Percentiles rank a stretch among this genome's conserved stretches.
phyloP scores from a whole-genome alignment of 1,140 invertebrate species.

The Sycophila sp. region DNA sequence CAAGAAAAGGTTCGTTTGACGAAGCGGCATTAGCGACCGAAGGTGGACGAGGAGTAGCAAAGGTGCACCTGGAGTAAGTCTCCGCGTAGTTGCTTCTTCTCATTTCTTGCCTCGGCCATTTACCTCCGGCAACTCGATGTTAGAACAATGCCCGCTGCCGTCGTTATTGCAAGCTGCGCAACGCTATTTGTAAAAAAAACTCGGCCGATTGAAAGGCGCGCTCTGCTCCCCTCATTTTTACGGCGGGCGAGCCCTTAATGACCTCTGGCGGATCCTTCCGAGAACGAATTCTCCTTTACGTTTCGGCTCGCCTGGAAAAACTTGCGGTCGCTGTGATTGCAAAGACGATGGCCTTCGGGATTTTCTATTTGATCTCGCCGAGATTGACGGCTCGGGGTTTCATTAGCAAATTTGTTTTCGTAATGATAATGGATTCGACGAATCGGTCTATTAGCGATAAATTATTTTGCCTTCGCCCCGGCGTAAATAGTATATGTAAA shows the following conservation, averaged over 20 bases:
- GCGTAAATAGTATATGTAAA: no score
- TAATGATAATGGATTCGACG: no score
- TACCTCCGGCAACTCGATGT: conserved; percentile 7
- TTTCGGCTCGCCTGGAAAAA: no score
- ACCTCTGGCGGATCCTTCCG: background rate
- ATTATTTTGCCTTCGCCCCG: no score
- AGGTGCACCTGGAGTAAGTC: no score
- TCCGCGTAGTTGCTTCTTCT: background rate
- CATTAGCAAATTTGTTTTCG: no score
- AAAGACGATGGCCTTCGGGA: no score
- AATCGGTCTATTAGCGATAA: no score
- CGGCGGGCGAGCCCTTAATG: no score
- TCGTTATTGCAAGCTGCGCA: background rate
- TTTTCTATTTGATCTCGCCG: no score
- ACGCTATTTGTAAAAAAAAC: conserved; percentile 6
- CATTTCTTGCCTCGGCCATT: background rate
- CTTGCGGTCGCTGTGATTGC: no score
- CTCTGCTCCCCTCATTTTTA: background rate
- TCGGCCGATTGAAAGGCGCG: background rate
- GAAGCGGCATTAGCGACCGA: conserved; percentile 22
- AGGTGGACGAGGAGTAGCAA: background rate
- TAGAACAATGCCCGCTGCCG: conserved; percentile 18
- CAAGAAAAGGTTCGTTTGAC: conserved; percentile 36
- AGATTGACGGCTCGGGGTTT: no score
- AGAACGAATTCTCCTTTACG: background rate